Conservation (phyloP, 2,888 invertebrate genomes). For the Acanthosepion pharaonis region DNA sequence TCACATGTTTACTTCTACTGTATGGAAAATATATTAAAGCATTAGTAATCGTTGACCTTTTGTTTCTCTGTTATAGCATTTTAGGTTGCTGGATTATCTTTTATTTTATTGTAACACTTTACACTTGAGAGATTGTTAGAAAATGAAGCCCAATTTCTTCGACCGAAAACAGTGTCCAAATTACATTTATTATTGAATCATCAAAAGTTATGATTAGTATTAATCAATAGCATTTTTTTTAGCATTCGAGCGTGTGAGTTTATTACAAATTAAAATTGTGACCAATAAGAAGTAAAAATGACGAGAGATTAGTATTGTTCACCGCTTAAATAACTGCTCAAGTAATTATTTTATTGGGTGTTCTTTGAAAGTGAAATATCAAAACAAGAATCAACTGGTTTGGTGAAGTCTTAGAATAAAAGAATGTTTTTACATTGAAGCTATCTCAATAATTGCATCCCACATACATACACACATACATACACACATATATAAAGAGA, state of each 20-base stretch:
- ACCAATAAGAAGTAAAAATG: background rate
- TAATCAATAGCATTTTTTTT: background rate
- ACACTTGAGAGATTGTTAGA: background rate
- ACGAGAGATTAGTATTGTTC: background rate
- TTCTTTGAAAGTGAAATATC: background rate
- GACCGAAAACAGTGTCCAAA: conserved; percentile 33
- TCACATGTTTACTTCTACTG: too few species aligned
- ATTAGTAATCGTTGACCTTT: too few species aligned
- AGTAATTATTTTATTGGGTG: background rate
- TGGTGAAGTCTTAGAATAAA: background rate
- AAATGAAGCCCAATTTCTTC: background rate
- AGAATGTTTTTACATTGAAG: background rate
- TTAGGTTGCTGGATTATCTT: background rate
- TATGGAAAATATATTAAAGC: too few species aligned
- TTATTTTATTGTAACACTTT: background rate
- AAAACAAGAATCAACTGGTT: background rate
- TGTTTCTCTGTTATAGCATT: background rate
- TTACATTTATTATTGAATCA: background rate
- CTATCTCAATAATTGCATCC: background rate
- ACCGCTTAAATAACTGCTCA: background rate
- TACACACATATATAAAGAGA: background rate
- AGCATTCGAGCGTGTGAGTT: background rate
- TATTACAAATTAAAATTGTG: background rate
- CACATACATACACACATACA: background rate
- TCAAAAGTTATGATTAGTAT: background rate